Evolutionary conservation across 37 sponge, comb jelly and placozoan genomes (phyloP).

Genomic region (Eunapius fragilis): DNA sequence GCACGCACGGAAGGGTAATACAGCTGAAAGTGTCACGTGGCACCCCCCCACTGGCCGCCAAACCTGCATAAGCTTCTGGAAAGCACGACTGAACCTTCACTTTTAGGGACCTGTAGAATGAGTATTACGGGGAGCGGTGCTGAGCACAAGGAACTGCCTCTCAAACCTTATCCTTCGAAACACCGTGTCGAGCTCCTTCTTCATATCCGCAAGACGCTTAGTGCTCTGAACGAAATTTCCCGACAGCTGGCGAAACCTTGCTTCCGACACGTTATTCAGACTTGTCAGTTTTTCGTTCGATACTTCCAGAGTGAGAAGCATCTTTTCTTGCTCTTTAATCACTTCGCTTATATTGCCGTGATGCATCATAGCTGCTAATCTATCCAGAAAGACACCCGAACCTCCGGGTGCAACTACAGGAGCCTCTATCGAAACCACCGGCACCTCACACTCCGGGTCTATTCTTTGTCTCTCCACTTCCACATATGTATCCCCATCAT

Average conservation of each 20-base stretch:
- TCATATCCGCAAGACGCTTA: slow-evolving; percentile 49
- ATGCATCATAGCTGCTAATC: slow-evolving; percentile 40
- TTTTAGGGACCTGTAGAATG: slow-evolving; percentile 32
- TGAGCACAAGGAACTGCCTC: not conserved
- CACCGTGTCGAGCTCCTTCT: slow-evolving; percentile 81
- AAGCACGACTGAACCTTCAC: slow-evolving; percentile 22
- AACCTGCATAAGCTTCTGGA: slow-evolving; percentile 46
- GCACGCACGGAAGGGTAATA: too few relatives aligned
- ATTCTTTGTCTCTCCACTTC: too few relatives aligned
- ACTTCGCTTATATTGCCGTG: slow-evolving; percentile 33
- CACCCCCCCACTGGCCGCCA: not conserved
- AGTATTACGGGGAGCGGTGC: not conserved
- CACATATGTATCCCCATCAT: too few relatives aligned
- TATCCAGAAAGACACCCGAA: slow-evolving; percentile 33
- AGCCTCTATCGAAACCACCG: too few relatives aligned
- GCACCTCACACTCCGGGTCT: too few relatives aligned
- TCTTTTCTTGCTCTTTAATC: slow-evolving; percentile 48
- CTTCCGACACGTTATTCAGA: slow-evolving; percentile 55
- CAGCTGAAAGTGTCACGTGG: too few relatives aligned
- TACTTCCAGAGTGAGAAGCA: slow-evolving; percentile 53
- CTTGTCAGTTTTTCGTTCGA: slow-evolving; percentile 63
- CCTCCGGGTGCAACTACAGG: not conserved
- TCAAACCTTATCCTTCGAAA: slow-evolving; percentile 75
- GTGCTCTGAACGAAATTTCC: slow-evolving; percentile 49
- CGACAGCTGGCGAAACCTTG: slow-evolving; percentile 10